Conservation (phyloP, 2,113 vertebrate genomes). For the Urocolius indicus region DNA sequence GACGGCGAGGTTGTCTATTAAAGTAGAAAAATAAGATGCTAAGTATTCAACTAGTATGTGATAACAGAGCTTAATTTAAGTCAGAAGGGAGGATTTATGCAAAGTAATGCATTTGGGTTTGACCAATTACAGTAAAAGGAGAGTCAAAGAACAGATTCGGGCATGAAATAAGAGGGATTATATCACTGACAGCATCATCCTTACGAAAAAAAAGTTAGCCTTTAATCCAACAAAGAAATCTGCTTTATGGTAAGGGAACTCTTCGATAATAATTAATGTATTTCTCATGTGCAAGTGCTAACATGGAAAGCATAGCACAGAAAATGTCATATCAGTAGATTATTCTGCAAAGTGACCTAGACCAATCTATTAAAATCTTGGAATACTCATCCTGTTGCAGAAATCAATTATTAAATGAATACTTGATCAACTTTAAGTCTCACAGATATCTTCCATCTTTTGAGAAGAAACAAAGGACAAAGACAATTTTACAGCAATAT, state of each 20-base stretch:
- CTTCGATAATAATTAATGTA: not conserved
- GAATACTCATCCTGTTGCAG: not conserved
- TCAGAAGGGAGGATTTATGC: not conserved
- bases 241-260: not conserved
- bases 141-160: not conserved
- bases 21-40: not conserved
- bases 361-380: not conserved
- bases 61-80: not conserved
- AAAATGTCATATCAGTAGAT: not conserved
- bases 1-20: not conserved
- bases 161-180: not conserved
- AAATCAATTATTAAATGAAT: not conserved
- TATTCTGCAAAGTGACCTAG: not conserved
- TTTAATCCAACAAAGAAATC: not conserved
- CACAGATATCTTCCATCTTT: not conserved
- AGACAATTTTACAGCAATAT: not conserved
- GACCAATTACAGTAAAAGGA: not conserved
- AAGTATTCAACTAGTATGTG: not conserved
- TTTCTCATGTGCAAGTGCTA: not conserved
- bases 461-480: not conserved
- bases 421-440: not conserved
- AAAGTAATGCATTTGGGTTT: not conserved
- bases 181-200: not conserved
- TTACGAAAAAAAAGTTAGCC: not conserved
- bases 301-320: rapidly evolving